Evolutionary conservation across 2,113 vertebrate genomes (phyloP).

Genomic region (Athene noctua): DNA sequence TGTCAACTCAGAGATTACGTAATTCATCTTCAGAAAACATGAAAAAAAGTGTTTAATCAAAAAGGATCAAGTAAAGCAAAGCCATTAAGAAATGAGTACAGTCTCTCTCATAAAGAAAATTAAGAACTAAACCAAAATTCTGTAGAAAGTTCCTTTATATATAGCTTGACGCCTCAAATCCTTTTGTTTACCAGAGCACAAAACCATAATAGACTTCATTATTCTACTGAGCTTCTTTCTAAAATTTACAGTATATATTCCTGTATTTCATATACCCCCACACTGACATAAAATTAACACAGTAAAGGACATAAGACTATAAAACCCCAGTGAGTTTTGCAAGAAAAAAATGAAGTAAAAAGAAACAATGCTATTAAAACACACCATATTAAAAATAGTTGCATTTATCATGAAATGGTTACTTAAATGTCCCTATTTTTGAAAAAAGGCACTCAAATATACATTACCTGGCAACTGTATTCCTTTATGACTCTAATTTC

Average conservation of each 20-base stretch:
- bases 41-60: neutral
- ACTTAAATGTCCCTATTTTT: neutral
- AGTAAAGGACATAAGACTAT: neutral
- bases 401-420: neutral
- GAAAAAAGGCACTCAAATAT: neutral
- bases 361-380: neutral
- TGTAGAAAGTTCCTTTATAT: neutral
- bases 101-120: neutral
- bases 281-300: neutral
- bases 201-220: neutral
- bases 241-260: neutral
- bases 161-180: neutral
- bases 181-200: neutral
- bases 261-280: neutral
- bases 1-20: neutral
- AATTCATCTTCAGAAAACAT: neutral
- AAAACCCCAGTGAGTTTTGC: neutral
- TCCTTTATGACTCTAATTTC: neutral
- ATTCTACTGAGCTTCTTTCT: neutral
- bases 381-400: neutral
- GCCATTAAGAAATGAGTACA: neutral
- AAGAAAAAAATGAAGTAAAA: neutral
- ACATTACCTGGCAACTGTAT: neutral
- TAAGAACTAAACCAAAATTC: neutral
- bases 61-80: neutral